Evolutionary conservation across 2,113 vertebrate species (phyloP), one percentile per base, ranked within the genome.

Genomic region (Thalassoma bifasciatum): DNA sequence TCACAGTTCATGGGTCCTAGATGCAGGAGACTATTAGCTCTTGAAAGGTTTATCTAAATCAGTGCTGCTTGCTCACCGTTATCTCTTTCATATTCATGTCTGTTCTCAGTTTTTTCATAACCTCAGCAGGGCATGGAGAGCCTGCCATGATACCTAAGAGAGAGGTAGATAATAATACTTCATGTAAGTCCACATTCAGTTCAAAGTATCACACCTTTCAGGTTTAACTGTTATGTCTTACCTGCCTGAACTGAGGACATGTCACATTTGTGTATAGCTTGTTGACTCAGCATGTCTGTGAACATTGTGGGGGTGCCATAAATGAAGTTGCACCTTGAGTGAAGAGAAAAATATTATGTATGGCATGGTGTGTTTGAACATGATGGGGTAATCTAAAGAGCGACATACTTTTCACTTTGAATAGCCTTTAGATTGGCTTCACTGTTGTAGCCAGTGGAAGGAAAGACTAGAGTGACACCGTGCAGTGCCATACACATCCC

Each of bases 251-350:
- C 34, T 64, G 88, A 62, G 0, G 96, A 96, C 78, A 96, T 72
- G 81, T 97, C 78, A 0, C 93, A 95, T 78, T 92, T 93, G 83
- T 91, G 89, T 54, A 95, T 89, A 59, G 95, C 92, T 0, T 87
- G 93, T 75, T 96, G 95, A 61, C 86, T 89, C 17, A 99, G 87
- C 83, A 98, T 91, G 87, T 98, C 97, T 70, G 96, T 93, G 53
- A 71, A 97, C 97, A 99, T 99, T 14, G 96, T 99, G 0, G 97
- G 97, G 0, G 97, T 99, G 66, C 96, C 97, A 0, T 94, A 93
- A 30, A 96, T 0, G 67, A 81, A 5, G 16, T 90, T 93, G 62
- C 96, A 97, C 64, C 96, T 96, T 22, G 8, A 70, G 37, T 23
- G 38, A 49, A 23, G 17, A 72, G 47, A 71, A 68, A 34, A 0